These are phyloP conservation scores for Drosophila bocqueti DNA, from an alignment of 1,140 invertebrate genomes.

Conservation along the genomic window DNA sequence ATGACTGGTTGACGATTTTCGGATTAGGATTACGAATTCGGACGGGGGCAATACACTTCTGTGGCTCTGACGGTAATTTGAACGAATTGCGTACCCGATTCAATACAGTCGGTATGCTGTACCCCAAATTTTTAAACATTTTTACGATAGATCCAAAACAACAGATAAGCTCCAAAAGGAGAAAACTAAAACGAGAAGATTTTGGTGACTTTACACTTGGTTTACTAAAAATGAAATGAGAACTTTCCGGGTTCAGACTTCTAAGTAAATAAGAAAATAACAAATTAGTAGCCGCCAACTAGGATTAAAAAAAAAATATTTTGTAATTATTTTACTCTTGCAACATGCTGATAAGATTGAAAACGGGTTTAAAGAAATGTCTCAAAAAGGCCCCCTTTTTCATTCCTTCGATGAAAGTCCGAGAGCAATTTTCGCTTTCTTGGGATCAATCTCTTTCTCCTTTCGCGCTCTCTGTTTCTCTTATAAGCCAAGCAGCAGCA, in stretches of 20 bases:
- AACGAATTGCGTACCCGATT: not conserved
- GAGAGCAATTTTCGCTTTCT: not conserved
- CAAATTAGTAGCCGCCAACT: not conserved
- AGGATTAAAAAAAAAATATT: not conserved
- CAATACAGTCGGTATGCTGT: not conserved
- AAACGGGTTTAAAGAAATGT: no score
- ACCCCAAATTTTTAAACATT: slow-evolving; percentile 9
- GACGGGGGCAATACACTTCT: no score
- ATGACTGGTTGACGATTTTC: not conserved
- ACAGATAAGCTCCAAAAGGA: not conserved
- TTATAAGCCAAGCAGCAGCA: no score
- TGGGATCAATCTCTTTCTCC: no score
- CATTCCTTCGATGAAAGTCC: not conserved
- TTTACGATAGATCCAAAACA: not conserved
- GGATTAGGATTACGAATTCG: no score
- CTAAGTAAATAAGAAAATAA: no score
- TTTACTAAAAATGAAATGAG: not conserved
- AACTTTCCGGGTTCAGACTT: not conserved
- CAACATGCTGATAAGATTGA: no score
- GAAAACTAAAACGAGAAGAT: not conserved
- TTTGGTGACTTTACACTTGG: accelerated
- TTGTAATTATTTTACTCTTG: no score
- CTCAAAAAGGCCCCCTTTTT: no score
- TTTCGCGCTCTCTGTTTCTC: no score
- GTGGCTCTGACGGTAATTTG: not conserved